phyloP scores from a whole-genome alignment of 1,140 invertebrate species.

The Tetragnatha versicolor region DNA sequence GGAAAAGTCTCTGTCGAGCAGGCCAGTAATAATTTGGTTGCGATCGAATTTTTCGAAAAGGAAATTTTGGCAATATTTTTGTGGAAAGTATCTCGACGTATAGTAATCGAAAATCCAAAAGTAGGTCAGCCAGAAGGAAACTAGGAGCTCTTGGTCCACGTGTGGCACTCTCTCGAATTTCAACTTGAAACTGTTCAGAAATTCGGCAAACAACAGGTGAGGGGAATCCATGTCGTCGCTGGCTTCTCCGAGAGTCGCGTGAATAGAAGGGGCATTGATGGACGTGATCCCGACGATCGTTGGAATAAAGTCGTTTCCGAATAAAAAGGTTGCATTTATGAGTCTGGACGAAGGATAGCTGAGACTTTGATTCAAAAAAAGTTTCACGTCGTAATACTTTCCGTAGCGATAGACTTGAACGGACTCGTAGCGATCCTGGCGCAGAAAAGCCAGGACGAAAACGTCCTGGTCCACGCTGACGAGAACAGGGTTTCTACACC shows the following conservation, averaged over 20 bases:
- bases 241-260: background rate
- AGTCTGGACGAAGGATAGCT: background rate
- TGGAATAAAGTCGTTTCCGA: constrained; percentile 21
- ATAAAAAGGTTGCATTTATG: background rate
- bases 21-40: background rate
- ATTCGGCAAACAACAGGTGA: background rate
- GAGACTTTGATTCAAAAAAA: background rate
- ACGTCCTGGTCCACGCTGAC: constrained; percentile 11
- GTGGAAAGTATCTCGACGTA: background rate
- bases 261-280: background rate
- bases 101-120: constrained; percentile 11
- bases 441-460: background rate
- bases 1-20: background rate
- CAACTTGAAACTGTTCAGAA: too few relatives aligned
- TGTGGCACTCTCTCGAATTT: background rate
- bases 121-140: background rate
- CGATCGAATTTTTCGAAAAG: background rate
- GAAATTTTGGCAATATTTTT: constrained; percentile 14
- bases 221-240: background rate
- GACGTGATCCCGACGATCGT: background rate
- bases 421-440: background rate
- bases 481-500: background rate
- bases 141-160: background rate
- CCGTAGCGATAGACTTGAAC: constrained; percentile 7
- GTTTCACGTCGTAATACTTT: background rate